Evolutionary conservation across 1,140 invertebrate genomes (phyloP), one percentile per base, ranked within the genome.

Genomic region (Drosophila biarmipes): DNA sequence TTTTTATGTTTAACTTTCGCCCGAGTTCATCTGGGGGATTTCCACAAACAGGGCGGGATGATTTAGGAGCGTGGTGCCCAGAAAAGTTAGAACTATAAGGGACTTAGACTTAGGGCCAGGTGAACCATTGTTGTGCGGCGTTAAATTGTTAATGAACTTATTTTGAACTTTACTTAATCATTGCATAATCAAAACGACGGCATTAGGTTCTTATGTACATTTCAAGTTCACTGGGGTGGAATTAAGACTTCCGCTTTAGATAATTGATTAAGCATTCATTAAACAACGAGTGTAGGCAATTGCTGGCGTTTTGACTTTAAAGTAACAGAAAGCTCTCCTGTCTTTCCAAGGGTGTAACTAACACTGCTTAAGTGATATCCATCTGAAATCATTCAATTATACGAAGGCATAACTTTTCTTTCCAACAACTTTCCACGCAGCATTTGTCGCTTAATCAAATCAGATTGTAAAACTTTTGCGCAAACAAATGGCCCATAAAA

Each of bases 381-480:
- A 21, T 37, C 14, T 29, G 14, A 40, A 67, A 40, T 17, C 17
- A 19, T 62, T 45, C 6, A 27, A 14, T 52, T 64, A 12, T 31
- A 3, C 5, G 37, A 45, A 14, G 14, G 11, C 24, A 66, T 4
- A 62, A 73, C 35, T 73, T 51, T 51, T 43, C 29, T 42, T 17
- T 34, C 29, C 6, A 55, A 38, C 38, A 56, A 55, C 57, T 52
- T 75, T 31, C 43, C 35, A 35, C 49, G 53, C 53, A 31, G 43
- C 24, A 46, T 55, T 68, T 56, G 37, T 35, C 37, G 34, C 66
- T 62, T 54, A 80, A 77, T 81, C 35, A 68, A 71, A 57, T 81
- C 48, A 61, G 73, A 64, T 79, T 67, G 35, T 55, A 66, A 71
- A 82, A 72, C 48, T 84, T 84, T 62, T 21, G n/a, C 61, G 15